A percentile compares a stretch with the other conserved stretches of the same genome.
These are phyloP conservation scores for Scalopus aquaticus DNA, from an alignment of 2,113 vertebrate species.

Conservation along the genomic window DNA sequence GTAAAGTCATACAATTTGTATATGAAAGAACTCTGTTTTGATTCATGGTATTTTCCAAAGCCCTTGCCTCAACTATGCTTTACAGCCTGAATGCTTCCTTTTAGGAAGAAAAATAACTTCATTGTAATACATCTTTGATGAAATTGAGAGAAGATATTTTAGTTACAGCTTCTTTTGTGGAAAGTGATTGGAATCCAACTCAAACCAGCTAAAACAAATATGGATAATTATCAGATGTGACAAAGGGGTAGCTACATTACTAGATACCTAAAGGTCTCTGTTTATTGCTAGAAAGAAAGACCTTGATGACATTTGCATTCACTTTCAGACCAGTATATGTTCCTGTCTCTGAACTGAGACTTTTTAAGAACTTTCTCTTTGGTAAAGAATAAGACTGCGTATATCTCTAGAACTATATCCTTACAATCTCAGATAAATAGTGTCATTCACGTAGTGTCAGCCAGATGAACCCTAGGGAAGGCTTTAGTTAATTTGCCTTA, in stretches of 20 bases:
- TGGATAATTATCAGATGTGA: neutral
- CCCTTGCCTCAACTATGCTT: neutral
- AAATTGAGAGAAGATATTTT: constrained; percentile 2
- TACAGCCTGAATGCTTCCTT: neutral
- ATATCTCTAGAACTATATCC: neutral
- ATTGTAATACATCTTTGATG: neutral
- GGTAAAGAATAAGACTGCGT: neutral
- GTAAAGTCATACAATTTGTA: neutral
- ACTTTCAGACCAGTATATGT: neutral
- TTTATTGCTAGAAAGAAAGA: neutral
- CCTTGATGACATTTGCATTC: neutral
- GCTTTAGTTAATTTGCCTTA: neutral
- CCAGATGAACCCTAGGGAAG: neutral
- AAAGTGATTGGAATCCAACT: neutral
- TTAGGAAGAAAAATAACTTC: neutral
- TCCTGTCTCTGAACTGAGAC: neutral
- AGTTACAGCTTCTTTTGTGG: neutral
- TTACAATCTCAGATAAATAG: neutral
- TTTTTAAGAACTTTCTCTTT: neutral
- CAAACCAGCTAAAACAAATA: neutral
- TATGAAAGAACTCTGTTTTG: neutral
- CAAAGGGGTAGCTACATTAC: too few relatives aligned
- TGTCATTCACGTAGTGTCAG: neutral
- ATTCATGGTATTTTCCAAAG: neutral
- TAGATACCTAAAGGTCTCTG: neutral